Conservation (phyloP, 1,140 invertebrate species). For the Hormaphis cornu region DNA sequence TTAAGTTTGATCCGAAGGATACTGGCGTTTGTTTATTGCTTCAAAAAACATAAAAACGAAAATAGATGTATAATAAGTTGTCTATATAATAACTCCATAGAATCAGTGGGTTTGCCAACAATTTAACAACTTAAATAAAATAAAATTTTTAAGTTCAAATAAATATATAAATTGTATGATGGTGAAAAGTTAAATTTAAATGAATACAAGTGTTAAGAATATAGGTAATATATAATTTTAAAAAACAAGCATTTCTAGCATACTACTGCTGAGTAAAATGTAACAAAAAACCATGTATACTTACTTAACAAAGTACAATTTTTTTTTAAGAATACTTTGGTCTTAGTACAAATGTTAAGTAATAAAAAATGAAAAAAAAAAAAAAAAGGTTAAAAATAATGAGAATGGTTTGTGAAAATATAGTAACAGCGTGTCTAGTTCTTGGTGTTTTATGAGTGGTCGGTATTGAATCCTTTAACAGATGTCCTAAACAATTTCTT, state of each 20-base stretch:
- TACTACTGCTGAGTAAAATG: constrained; percentile 2
- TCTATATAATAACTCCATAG: too few relatives aligned
- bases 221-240: too few relatives aligned
- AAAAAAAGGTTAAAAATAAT: constrained; percentile 14
- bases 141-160: background rate
- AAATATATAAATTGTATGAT: background rate
- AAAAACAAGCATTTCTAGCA: background rate
- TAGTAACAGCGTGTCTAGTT: background rate
- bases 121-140: background rate
- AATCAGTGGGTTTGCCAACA: too few relatives aligned
- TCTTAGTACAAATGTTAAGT: too few relatives aligned
- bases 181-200: background rate
- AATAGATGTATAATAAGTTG: too few relatives aligned
- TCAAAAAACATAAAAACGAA: too few relatives aligned
- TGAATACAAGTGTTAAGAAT: background rate
- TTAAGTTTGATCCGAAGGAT: too few relatives aligned
- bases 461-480: constrained; percentile 20
- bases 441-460: constrained; percentile 8
- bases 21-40: too few relatives aligned
- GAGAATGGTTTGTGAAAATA: background rate
- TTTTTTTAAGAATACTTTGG: too few relatives aligned
- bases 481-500: constrained; percentile 1
- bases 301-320: too few relatives aligned
- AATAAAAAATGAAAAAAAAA: too few relatives aligned
- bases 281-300: background rate